These are phyloP conservation scores for Potamarius usumacintae DNA, from an alignment of 2,113 vertebrate genomes.

Conservation along the genomic window DNA sequence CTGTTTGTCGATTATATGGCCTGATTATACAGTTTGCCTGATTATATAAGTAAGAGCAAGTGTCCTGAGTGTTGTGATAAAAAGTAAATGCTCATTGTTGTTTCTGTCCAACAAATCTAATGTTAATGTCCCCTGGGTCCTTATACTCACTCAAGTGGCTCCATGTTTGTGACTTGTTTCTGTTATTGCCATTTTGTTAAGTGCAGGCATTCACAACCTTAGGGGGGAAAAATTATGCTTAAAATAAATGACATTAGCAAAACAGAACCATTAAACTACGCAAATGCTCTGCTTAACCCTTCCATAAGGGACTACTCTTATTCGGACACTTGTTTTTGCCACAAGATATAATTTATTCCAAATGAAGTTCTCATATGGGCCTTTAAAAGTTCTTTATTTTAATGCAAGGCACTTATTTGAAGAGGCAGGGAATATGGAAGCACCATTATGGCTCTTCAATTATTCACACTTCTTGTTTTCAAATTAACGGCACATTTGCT, in stretches of 20 bases:
- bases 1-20: neutral
- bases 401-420: conserved; percentile 30
- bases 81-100: neutral
- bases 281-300: conserved; percentile 27
- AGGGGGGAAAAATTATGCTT: neutral
- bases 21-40: no score
- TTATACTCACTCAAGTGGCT: neutral
- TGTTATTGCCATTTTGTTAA: conserved; percentile 30
- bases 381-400: conserved; percentile 42
- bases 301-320: neutral
- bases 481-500: conserved; percentile 39
- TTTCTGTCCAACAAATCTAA: neutral
- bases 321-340: neutral
- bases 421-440: conserved; percentile 9
- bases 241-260: conserved; percentile 32
- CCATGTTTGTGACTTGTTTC: conserved; percentile 38
- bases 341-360: conserved; percentile 19
- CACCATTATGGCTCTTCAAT: conserved; percentile 25
- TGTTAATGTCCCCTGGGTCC: neutral
- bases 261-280: conserved; percentile 38
- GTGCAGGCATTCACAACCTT: conserved; percentile 23
- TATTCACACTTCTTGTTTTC: conserved; percentile 32
- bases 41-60: no score
- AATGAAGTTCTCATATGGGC: conserved; percentile 17
- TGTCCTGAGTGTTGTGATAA: neutral